These are phyloP conservation scores for Leucoraja ocellata DNA, from an alignment of 2,797 vertebrate species.

Conservation along the genomic window DNA sequence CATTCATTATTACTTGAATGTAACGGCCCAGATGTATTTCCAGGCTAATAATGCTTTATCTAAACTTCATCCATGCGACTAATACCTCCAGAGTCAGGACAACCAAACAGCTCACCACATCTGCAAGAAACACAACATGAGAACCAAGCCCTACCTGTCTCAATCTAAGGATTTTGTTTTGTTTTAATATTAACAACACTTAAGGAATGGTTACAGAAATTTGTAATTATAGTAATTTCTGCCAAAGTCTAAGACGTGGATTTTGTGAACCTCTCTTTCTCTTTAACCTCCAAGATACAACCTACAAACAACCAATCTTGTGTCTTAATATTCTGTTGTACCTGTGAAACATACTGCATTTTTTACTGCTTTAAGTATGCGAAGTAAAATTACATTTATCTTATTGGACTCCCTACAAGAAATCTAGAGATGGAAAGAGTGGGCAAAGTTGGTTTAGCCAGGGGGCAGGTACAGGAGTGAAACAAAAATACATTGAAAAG, in stretches of 20 bases:
- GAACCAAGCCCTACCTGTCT: background rate
- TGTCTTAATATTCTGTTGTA: too few species aligned
- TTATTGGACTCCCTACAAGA: background rate
- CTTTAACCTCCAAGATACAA: too few species aligned
- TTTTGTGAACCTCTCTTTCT: too few species aligned
- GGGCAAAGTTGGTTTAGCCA: background rate
- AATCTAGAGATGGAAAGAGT: background rate
- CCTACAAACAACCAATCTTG: too few species aligned
- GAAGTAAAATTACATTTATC: too few species aligned
- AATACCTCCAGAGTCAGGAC: background rate
- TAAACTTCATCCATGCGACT: background rate
- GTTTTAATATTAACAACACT: background rate
- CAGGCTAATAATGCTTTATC: too few species aligned
- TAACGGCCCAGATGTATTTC: too few species aligned
- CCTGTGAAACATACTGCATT: too few species aligned
- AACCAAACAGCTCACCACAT: background rate
- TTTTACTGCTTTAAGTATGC: too few species aligned
- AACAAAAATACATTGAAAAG: background rate
- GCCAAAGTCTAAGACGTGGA: too few species aligned
- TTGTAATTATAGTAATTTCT: too few species aligned
- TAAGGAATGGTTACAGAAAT: background rate
- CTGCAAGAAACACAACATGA: background rate
- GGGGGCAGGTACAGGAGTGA: background rate
- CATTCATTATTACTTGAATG: background rate
- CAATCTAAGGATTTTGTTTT: background rate